These are phyloP conservation scores for Vidua chalybeata DNA, from an alignment of 2,113 vertebrate genomes.

Conservation along the genomic window DNA sequence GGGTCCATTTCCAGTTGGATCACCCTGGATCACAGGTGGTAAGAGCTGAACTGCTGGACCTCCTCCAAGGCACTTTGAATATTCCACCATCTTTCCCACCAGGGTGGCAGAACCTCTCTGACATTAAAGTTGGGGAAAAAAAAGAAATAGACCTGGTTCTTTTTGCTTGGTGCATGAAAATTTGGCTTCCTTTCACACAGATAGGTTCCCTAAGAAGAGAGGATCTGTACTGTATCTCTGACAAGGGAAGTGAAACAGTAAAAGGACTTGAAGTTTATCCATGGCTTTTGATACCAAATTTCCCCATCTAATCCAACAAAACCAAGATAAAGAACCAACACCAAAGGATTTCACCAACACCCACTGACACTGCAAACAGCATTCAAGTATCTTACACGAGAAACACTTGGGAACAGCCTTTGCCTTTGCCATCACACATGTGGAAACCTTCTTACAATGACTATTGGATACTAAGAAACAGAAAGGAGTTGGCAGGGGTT, in stretches of 20 bases:
- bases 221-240: background rate
- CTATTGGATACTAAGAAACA: conserved; percentile 84
- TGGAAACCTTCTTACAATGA: conserved; percentile 90
- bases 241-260: background rate
- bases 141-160: background rate
- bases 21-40: background rate
- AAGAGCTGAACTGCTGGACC: background rate
- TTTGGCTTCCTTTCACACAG: background rate
- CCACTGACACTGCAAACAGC: conserved; percentile 25
- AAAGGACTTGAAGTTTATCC: conserved; percentile 36
- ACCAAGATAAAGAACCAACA: conserved; percentile 55
- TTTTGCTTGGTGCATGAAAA: background rate
- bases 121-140: background rate
- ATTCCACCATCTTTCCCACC: background rate
- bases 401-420: conserved; percentile 86
- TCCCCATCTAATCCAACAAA: conserved; percentile 9
- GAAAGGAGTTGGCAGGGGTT: conserved; percentile 71
- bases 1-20: background rate
- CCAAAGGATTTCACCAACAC: conserved; percentile 50
- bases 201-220: background rate
- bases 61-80: background rate
- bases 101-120: background rate
- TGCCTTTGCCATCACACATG: conserved; percentile 89
- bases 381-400: conserved; percentile 85
- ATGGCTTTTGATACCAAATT: conserved; percentile 31